Evolutionary conservation across 2,797 vertebrate genomes (phyloP), one percentile per base, ranked within the genome.

Genomic region (Sebastes nivosus): DNA sequence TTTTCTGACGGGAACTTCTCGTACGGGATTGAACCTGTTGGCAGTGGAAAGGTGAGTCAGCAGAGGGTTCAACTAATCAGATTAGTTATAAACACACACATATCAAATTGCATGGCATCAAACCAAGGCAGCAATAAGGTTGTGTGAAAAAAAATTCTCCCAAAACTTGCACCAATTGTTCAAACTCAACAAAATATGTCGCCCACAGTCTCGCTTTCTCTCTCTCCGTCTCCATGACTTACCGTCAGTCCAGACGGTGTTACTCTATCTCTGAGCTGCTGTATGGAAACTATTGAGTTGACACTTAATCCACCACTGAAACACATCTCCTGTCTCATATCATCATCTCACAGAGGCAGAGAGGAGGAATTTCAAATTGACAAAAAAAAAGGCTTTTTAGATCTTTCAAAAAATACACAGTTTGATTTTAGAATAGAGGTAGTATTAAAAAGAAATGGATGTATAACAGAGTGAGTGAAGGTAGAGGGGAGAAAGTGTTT

Each of bases 1-100:
- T 99, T 99, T 94, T 98, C 96, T 0, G 97, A 99, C 1, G 96
- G 97, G 59, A 96, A 95, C 76, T 95, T 96, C 87, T 96, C 96
- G 1, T 99, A 97, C 20, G 95, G 94, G 52, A 94, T 99, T 42
- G 96, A 98, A 92, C 97, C 97, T 3, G 65, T 91, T 30, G 82
- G 57, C 67, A 68, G 67, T 3, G 85, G 77, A 32, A 83, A 95
- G 93, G 96, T 97, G 86, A 94, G 92, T 80, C 70, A 46, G 36
- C 50, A 50, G 3, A 25, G 25, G 25, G 25, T 25, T 25, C 25
- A 25, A 25, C 25, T 25, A 25, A 3, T 25, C 25, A 3, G 25
- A 61, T 50, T 22, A 58, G n/a, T 32, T 66, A 29, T 60, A 61
- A 64, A 82, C 73, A 67, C 34, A 24, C 30, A 32, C 7, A 18